These are phyloP conservation scores for Mactra quadrangularis DNA, from an alignment of 1,140 invertebrate species.

Conservation along the genomic window DNA sequence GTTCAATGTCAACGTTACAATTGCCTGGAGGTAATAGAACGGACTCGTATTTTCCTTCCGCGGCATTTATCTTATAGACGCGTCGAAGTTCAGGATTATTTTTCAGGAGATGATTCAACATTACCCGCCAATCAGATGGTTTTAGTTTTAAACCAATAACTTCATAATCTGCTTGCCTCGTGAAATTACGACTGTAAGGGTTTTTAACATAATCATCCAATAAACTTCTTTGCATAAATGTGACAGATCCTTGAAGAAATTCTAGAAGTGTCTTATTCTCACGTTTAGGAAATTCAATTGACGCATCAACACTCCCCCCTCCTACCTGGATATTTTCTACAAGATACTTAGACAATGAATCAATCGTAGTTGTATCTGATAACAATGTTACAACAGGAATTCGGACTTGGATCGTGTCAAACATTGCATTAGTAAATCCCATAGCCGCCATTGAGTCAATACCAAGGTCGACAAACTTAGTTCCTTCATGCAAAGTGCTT, in stretches of 20 bases:
- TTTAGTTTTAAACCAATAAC: slow-evolving; percentile 24
- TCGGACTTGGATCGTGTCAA: background rate
- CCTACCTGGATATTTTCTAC: slow-evolving; percentile 3
- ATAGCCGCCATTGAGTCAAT: slow-evolving; percentile 52
- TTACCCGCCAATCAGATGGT: slow-evolving; percentile 33
- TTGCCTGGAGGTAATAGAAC: background rate
- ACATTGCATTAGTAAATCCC: slow-evolving; percentile 24
- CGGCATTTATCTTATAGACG: slow-evolving; percentile 21
- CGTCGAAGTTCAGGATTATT: slow-evolving; percentile 23
- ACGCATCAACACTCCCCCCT: background rate
- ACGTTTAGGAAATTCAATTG: background rate
- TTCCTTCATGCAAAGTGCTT: background rate
- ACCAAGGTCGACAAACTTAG: slow-evolving; percentile 19
- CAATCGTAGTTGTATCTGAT: slow-evolving; percentile 39
- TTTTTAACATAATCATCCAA: slow-evolving; percentile 31
- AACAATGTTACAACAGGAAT: slow-evolving; percentile 28
- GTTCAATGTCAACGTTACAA: slow-evolving; percentile 15
- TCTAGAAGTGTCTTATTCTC: slow-evolving; percentile 13
- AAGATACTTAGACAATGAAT: background rate
- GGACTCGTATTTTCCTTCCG: slow-evolving; percentile 7
- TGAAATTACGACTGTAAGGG: slow-evolving; percentile 16
- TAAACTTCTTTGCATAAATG: slow-evolving; percentile 20
- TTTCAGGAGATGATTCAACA: slow-evolving; percentile 36
- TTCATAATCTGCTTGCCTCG: slow-evolving; percentile 22
- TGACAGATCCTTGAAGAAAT: slow-evolving; percentile 15